Conservation (phyloP, 2,113 vertebrate species). For the Phoenicopterus ruber region DNA sequence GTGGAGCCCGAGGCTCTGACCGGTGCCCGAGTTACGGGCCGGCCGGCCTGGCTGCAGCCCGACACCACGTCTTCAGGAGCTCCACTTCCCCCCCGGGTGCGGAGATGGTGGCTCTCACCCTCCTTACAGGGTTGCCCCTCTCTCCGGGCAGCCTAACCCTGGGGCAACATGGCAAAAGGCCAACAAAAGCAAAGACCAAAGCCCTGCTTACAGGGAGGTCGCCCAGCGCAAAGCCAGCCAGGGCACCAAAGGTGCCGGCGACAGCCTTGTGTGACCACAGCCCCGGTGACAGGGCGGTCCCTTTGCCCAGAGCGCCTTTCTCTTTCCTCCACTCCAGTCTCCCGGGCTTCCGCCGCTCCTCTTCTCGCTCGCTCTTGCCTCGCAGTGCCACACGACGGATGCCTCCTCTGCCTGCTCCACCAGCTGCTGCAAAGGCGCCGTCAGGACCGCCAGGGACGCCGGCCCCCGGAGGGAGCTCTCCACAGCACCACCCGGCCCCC, state of each 20-base stretch:
- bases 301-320: background rate
- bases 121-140: background rate
- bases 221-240: no score
- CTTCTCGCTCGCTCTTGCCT: background rate
- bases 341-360: background rate
- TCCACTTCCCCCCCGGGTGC: background rate
- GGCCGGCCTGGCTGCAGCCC: background rate
- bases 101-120: background rate
- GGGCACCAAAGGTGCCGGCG: no score
- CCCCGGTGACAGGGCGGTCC: background rate
- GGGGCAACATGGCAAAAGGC: background rate
- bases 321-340: background rate
- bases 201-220: background rate
- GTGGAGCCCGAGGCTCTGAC: background rate
- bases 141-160: background rate
- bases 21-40: background rate
- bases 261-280: no score
- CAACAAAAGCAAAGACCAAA: background rate
- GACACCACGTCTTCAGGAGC: no score
- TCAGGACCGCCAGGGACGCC: no score
- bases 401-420: background rate
- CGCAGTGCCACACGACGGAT: background rate
- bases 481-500: no score
- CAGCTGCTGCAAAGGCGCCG: background rate
- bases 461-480: no score